A percentile compares a stretch with the other conserved stretches of the same genome.
These are phyloP conservation scores for Parazoanthus swiftii DNA, from an alignment of 92 coral and sea anemone species.

Conservation along the genomic window DNA sequence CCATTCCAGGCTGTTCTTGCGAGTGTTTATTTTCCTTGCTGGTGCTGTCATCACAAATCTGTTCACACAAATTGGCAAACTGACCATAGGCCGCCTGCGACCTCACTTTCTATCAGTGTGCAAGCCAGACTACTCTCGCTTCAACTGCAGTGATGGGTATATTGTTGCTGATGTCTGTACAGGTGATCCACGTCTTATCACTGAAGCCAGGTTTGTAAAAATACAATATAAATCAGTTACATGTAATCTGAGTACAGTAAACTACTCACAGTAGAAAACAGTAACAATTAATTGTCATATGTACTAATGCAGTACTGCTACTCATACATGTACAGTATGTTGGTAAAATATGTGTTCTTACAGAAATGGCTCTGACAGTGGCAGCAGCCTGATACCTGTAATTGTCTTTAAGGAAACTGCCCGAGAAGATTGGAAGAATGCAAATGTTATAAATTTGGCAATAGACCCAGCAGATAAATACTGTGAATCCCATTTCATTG, in stretches of 20 bases:
- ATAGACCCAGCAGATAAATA: too few relatives aligned
- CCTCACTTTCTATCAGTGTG: conserved; percentile 92
- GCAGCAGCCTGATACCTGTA: too few relatives aligned
- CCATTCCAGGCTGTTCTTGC: conserved; percentile 54
- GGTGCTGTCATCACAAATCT: conserved; percentile 84
- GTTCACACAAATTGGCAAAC: conserved; percentile 91
- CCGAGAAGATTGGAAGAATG: too few relatives aligned
- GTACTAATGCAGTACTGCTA: too few relatives aligned
- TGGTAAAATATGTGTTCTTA: too few relatives aligned
- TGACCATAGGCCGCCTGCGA: conserved; percentile 85
- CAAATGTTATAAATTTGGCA: too few relatives aligned
- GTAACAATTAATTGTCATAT: too few relatives aligned
- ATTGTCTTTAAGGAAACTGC: too few relatives aligned
- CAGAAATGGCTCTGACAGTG: too few relatives aligned
- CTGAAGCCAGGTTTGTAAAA: conserved; percentile 74
- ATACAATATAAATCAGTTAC: background rate
- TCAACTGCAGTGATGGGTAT: conserved; percentile 75
- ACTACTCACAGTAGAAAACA: background rate
- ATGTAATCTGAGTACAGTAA: background rate
- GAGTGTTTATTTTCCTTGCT: conserved; percentile 72
- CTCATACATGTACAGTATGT: too few relatives aligned
- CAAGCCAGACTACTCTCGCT: conserved; percentile 74
- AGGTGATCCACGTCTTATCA: conserved; percentile 72
- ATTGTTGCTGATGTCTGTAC: conserved; percentile 77
- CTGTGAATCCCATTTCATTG: too few relatives aligned